Evolutionary conservation across 2,113 vertebrate genomes (phyloP).

Genomic region (Leiothrix lutea): DNA sequence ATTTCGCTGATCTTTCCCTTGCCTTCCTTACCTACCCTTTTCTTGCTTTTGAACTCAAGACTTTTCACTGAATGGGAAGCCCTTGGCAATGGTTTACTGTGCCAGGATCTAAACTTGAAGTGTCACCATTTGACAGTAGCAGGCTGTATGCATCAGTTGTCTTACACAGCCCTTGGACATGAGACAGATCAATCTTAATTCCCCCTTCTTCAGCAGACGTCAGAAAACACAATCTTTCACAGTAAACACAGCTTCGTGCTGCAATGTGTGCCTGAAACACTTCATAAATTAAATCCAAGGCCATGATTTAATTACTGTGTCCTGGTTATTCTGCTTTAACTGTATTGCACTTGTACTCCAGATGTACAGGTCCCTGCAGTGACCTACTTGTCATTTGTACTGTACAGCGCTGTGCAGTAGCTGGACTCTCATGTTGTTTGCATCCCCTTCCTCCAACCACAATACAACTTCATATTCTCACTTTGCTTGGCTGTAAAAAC

Average conservation of each 20-base stretch:
- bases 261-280: conserved; percentile 43
- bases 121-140: not conserved
- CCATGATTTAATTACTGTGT: conserved; percentile 42
- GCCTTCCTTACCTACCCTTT: not conserved
- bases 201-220: not conserved
- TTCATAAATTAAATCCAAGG: conserved; percentile 61
- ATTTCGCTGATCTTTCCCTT: not conserved
- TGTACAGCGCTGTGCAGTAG: not conserved
- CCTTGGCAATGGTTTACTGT: not conserved
- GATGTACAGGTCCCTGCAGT: conserved; percentile 20
- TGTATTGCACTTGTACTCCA: conserved; percentile 1
- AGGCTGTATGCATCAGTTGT: conserved; percentile 1
- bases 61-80: not conserved
- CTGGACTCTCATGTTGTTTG: not conserved
- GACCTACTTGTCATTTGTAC: conserved; percentile 17
- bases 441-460: not conserved
- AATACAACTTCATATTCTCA: conserved; percentile 16
- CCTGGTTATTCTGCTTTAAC: conserved; percentile 43
- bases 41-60: not conserved
- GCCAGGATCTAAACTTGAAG: conserved; percentile 2
- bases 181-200: conserved; percentile 53
- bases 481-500: conserved; percentile 40
- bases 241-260: conserved; percentile 47
- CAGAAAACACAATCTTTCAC: conserved; percentile 43
- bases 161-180: conserved; percentile 13